Evolutionary conservation across 2,113 vertebrate genomes (phyloP).

Genomic region (Microcebus griseorufus): DNA sequence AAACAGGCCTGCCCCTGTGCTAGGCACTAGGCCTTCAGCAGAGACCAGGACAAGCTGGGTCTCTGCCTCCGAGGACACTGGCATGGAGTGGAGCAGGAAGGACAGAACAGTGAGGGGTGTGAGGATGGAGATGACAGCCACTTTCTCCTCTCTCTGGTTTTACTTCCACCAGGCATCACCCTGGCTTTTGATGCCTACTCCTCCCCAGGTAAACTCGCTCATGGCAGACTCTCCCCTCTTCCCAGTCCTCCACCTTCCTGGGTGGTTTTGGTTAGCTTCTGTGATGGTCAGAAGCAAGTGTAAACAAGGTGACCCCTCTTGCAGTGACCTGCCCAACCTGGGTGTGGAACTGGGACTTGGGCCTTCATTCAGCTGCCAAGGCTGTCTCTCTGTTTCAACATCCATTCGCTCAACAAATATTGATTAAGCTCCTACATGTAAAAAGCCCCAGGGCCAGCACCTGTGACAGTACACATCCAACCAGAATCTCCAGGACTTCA

Average conservation of each 20-base stretch:
- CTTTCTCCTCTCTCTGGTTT: background rate
- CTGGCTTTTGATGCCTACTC: background rate
- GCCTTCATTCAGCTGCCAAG: conserved; percentile 1
- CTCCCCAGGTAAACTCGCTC: background rate
- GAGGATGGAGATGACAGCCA: background rate
- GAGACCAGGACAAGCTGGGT: background rate
- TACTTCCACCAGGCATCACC: background rate
- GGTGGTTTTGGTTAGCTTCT: background rate
- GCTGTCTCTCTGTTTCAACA: conserved; percentile 24
- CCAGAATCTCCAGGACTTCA: background rate
- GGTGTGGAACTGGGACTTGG: background rate
- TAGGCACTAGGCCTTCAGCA: background rate
- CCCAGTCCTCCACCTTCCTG: background rate
- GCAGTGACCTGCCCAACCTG: background rate
- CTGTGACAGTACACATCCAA: conserved; percentile 30
- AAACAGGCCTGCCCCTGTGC: background rate
- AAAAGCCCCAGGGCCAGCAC: background rate
- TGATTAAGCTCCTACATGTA: conserved; percentile 11
- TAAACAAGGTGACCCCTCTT: background rate
- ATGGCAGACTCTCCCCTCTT: background rate
- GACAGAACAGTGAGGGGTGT: background rate
- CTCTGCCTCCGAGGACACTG: rapidly evolving
- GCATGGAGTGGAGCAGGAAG: background rate
- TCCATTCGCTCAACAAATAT: conserved; percentile 61
- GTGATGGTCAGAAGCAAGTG: background rate